Evolutionary conservation across 2,888 invertebrate species (phyloP), one percentile per base, ranked within the genome.

Genomic region (Nomada lathburiana): DNA sequence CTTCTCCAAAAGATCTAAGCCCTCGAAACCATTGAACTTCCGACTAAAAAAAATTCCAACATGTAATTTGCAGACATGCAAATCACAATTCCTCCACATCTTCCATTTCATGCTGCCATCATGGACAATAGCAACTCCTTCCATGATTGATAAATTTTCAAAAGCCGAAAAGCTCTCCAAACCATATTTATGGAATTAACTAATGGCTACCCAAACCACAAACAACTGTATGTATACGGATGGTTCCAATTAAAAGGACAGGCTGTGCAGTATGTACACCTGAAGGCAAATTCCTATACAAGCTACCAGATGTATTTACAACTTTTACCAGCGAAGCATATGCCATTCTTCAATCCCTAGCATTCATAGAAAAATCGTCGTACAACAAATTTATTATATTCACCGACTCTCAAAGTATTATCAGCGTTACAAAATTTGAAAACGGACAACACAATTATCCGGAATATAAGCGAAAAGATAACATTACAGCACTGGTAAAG

Each of bases 391-490:
- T 55, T 2, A 63, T 63, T n/a, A 44, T 72, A 0, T 26, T 72
- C 1, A 55, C 63, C 7, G 72, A 72, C n/a, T 55, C 26, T 29
- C 5, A 52, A 44, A 55, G 55, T n/a, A 16, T 23, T 72, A 47
- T 44, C n/a, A 0, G 29, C 72, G 2, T 20, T 64, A 11, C 26
- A 72, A 64, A 55, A 72, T 1, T 11, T 16, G 7, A 13, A 72
- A 62, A 63, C 63, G 0, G 2, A n/a, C 4, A 63, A 63, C 10
- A 53, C 44, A 72, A 29, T 72, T 44, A 72, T 72, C 9, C 42
- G 23, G 0, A 53, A 26, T 16, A 64, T 16, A 47, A 72, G 20
- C 29, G 70, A 70, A 60, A 52, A 18, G 7, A 16, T 1, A 20
- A 29, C 50, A 26, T 26, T 10, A 36, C 36, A 52, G 18, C 5